These are phyloP conservation scores for Pasiphila rectangulata DNA, from an alignment of 2,888 invertebrate genomes.

Conservation along the genomic window DNA sequence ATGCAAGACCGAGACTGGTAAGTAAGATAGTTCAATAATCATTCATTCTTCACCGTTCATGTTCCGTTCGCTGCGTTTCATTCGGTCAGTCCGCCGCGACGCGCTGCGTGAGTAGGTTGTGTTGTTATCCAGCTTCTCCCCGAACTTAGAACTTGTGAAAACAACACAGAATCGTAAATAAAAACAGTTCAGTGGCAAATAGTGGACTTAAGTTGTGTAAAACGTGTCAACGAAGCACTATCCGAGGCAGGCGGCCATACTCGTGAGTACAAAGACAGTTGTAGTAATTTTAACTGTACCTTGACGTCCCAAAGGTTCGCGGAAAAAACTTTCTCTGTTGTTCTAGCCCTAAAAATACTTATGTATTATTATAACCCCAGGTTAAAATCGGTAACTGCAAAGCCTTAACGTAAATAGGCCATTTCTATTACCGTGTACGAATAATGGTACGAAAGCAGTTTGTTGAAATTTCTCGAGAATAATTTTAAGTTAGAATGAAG, in stretches of 20 bases:
- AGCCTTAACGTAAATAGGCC: too few species aligned
- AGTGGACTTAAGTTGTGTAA: conserved; percentile 52
- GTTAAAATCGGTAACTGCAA: neutral
- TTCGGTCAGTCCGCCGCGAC: conserved; percentile 60
- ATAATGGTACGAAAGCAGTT: neutral
- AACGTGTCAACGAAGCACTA: conserved; percentile 45
- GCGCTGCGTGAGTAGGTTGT: conserved; percentile 45
- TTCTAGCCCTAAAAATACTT: conserved; percentile 11
- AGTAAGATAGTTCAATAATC: too few species aligned
- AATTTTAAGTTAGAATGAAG: neutral
- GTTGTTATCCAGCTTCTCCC: conserved; percentile 31
- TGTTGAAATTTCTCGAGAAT: neutral
- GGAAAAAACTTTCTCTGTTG: conserved; percentile 48
- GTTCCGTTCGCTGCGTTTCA: conserved; percentile 24
- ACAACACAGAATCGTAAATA: conserved; percentile 42
- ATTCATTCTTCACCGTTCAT: conserved; percentile 2
- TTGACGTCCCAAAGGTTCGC: conserved; percentile 62
- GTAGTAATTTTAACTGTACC: conserved; percentile 73
- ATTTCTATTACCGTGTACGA: too few species aligned
- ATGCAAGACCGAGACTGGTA: neutral
- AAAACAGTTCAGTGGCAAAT: conserved; percentile 50
- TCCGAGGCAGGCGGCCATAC: conserved; percentile 53
- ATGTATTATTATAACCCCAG: conserved; percentile 8
- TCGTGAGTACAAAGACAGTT: conserved; percentile 61
- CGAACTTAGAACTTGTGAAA: conserved; percentile 56